A percentile compares a stretch with the other conserved stretches of the same genome.
Conservation (phyloP, 2,888 invertebrate species). For the Tinea semifulvella region DNA sequence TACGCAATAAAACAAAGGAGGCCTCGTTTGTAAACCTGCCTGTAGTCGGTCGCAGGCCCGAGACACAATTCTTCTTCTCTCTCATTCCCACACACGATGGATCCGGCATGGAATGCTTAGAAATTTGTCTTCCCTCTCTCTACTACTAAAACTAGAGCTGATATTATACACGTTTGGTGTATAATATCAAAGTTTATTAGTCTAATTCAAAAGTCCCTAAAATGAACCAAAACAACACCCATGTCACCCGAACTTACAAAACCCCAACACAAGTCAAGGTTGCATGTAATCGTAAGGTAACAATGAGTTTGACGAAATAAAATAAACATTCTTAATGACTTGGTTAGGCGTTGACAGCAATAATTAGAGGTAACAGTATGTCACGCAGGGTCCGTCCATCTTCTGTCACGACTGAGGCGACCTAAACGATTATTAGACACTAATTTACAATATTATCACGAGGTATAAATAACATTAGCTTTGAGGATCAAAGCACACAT, state of each 20-base stretch:
- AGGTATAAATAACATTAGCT: slow-evolving; percentile 46
- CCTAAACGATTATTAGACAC: slow-evolving; percentile 33
- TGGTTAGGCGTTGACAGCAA: slow-evolving; percentile 41
- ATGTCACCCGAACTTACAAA: slow-evolving; percentile 12
- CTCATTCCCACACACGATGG: too few relatives aligned
- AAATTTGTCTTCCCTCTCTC: too few relatives aligned
- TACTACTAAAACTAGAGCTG: too few relatives aligned
- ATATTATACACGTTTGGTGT: too few relatives aligned
- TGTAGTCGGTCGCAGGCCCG: too few relatives aligned
- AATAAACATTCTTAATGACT: slow-evolving; percentile 41
- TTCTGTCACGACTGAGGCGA: slow-evolving; percentile 40
- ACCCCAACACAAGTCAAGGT: slow-evolving; percentile 33
- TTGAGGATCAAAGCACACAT: slow-evolving; percentile 36
- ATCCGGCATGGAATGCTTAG: too few relatives aligned
- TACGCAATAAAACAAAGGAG: too few relatives aligned
- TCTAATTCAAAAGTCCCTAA: too few relatives aligned
- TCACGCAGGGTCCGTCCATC: slow-evolving; percentile 37
- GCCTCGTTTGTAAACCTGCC: too few relatives aligned
- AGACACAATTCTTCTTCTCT: too few relatives aligned
- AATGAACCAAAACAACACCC: too few relatives aligned
- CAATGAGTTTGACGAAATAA: slow-evolving; percentile 25
- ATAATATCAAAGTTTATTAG: too few relatives aligned
- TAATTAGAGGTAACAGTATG: slow-evolving; percentile 51
- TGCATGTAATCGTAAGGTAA: slow-evolving; percentile 25
- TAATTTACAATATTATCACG: slow-evolving; percentile 26